A percentile compares a stretch with the other conserved stretches of the same genome.
These are phyloP conservation scores for Aramus guarauna DNA, from an alignment of 2,113 vertebrate species.

Conservation along the genomic window DNA sequence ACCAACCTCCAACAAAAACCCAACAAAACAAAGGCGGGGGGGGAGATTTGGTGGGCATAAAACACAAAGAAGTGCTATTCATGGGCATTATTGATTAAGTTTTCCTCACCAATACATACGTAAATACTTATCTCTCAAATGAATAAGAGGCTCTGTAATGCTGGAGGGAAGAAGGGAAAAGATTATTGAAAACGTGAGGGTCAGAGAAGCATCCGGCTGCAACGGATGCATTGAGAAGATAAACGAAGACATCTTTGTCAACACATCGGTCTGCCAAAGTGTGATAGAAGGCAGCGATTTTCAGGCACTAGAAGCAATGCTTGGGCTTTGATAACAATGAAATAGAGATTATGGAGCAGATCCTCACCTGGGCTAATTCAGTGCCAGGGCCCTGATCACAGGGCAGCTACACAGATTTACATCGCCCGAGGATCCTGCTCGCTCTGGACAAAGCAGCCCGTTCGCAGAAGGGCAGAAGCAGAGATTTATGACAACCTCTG, in stretches of 20 bases:
- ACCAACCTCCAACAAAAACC: neutral
- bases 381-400: neutral
- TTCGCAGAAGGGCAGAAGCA: neutral
- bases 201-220: slow-evolving; percentile 54
- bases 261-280: neutral
- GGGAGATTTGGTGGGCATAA: neutral
- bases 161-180: slow-evolving; percentile 35
- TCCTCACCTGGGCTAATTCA: neutral
- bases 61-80: slow-evolving; percentile 37
- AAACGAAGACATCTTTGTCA: slow-evolving; percentile 37
- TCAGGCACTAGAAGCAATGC: neutral
- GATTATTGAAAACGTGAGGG: slow-evolving; percentile 56
- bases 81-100: slow-evolving; percentile 49
- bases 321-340: slow-evolving; percentile 14
- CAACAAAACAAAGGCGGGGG: neutral
- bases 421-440: neutral
- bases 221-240: slow-evolving; percentile 37
- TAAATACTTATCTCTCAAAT: slow-evolving; percentile 39
- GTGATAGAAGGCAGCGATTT: neutral
- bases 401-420: neutral
- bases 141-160: slow-evolving; percentile 16
- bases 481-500: neutral
- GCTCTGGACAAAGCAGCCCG: neutral
- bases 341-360: neutral
- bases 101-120: slow-evolving; percentile 8